Evolutionary conservation across 1,140 invertebrate genomes (phyloP).

Genomic region (Anoplolepis gracilipes): DNA sequence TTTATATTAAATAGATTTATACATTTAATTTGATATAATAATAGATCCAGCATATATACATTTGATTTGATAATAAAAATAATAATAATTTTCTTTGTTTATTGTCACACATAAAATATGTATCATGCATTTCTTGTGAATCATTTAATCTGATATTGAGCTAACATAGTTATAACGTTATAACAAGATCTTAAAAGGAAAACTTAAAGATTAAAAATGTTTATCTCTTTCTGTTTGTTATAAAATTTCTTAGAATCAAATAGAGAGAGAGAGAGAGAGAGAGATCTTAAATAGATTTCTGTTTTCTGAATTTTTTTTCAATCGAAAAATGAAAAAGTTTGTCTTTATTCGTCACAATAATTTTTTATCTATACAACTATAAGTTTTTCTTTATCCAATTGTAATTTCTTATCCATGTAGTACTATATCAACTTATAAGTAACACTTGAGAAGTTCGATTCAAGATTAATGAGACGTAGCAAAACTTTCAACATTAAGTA

Average conservation of each 20-base stretch:
- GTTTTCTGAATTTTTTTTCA: too few species aligned
- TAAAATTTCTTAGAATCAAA: constrained; percentile 34
- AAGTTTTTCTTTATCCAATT: not conserved
- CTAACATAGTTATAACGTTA: constrained; percentile 17
- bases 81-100: not conserved
- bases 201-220: constrained; percentile 13
- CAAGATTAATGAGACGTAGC: too few species aligned
- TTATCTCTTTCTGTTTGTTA: constrained; percentile 12
- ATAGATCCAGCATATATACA: too few species aligned
- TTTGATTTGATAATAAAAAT: too few species aligned
- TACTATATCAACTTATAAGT: not conserved
- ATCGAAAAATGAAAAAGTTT: too few species aligned
- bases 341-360: too few species aligned
- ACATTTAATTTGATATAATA: not conserved
- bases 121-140: not conserved
- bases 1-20: not conserved
- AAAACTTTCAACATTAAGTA: not conserved
- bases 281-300: not conserved
- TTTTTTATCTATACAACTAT: too few species aligned
- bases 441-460: not conserved
- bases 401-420: not conserved
- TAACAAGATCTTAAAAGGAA: not conserved
- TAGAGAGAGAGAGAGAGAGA: not conserved
- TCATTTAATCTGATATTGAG: not conserved
- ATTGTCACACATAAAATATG: not conserved